Conservation (phyloP, 2,888 invertebrate species). For the Diadegma fenestrale region DNA sequence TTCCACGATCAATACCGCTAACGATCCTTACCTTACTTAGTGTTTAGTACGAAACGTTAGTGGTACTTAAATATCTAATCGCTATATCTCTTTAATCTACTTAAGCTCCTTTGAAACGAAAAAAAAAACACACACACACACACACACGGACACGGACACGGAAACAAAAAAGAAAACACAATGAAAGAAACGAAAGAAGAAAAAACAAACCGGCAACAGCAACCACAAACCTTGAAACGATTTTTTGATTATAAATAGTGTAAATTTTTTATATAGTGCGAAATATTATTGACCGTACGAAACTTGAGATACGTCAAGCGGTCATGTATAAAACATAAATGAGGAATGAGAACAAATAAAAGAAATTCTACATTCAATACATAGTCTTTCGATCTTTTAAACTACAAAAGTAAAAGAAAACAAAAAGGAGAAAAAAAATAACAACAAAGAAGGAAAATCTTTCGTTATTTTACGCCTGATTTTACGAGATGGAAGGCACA, state of each 20-base stretch:
- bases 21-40: constrained; percentile 71
- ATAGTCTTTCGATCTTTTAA: constrained; percentile 73
- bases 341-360: constrained; percentile 50
- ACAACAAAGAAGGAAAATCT: constrained; percentile 14
- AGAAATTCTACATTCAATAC: constrained; percentile 65
- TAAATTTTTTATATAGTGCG: constrained; percentile 84
- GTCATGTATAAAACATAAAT: constrained; percentile 79
- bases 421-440: background rate
- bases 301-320: constrained; percentile 73
- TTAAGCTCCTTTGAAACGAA: constrained; percentile 74
- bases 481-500: constrained; percentile 59
- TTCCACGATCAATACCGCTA: constrained; percentile 68
- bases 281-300: constrained; percentile 78
- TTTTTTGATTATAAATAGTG: constrained; percentile 84
- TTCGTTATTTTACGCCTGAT: constrained; percentile 62
- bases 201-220: constrained; percentile 50
- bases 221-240: constrained; percentile 71
- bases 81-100: constrained; percentile 79
- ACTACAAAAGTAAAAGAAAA: constrained; percentile 63
- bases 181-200: constrained; percentile 36
- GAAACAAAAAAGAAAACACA: background rate
- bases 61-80: constrained; percentile 76
- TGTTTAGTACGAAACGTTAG: constrained; percentile 76
- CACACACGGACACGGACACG: background rate
- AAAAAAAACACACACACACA: constrained; percentile 63